A percentile compares a stretch with the other conserved stretches of the same genome.
Evolutionary conservation across 2,797 vertebrate genomes (phyloP).

Genomic region (Trematomus bernacchii): DNA sequence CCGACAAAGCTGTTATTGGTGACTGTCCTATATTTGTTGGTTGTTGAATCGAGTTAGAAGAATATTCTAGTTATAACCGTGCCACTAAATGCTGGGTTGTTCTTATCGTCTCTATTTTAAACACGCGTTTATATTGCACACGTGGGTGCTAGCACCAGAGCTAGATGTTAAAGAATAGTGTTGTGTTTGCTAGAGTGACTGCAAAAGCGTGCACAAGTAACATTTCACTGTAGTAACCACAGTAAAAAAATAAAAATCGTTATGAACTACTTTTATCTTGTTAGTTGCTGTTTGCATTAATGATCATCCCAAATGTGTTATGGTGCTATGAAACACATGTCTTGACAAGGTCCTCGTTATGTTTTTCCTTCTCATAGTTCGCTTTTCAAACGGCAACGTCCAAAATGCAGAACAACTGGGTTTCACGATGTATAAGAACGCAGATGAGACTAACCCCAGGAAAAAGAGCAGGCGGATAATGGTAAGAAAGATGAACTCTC

Average conservation of each 20-base stretch:
- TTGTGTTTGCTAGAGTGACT: not conserved
- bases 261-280: not conserved
- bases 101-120: not conserved
- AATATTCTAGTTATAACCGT: rapidly evolving
- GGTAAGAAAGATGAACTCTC: conserved; percentile 79
- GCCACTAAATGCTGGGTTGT: not conserved
- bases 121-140: conserved; percentile 7
- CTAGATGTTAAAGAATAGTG: not conserved
- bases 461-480: conserved; percentile 87
- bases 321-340: not conserved
- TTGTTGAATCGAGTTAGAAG: not conserved
- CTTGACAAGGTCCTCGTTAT: not conserved
- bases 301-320: not conserved
- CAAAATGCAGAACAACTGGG: conserved; percentile 80
- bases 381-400: conserved; percentile 92
- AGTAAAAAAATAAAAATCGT: not conserved
- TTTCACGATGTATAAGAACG: conserved; percentile 86
- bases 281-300: not conserved
- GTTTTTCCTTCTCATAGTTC: conserved; percentile 80
- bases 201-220: not conserved
- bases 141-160: conserved; percentile 49
- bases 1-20: conserved; percentile 81
- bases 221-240: not conserved
- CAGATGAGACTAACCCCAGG: conserved; percentile 85
- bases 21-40: conserved; percentile 22